Evolutionary conservation across 2,113 vertebrate genomes (phyloP), one percentile per base, ranked within the genome.

Genomic region (Chamaetylas fuelleborni): DNA sequence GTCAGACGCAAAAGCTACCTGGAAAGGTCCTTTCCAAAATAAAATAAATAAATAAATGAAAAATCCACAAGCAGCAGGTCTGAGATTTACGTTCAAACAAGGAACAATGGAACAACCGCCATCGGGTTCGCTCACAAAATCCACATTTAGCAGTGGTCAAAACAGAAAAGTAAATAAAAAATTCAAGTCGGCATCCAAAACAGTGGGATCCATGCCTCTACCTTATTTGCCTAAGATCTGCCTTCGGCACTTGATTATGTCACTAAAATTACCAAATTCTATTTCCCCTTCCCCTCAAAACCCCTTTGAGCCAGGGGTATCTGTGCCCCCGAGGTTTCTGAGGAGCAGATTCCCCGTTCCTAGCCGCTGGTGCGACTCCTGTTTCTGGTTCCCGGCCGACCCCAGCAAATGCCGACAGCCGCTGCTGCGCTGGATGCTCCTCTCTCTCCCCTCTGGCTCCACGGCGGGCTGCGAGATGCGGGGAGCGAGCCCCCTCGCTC

Each of bases 11-110:
- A 94, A 96, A 90, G 87, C 93, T 81, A 80, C 84, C 78, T 67
- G 85, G 78, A 91, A 91, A 73, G 81, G 81, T 93, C 80, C 72
- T 86, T 90, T 43, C 14, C 53, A 81, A 95, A 88, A 90, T 36
- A 29, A n/a, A 91, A 47, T 17, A 86, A 50, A 56, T 26, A 61
- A 60, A 50, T 50, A 71, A 90, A 70, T 88, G 47, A 57, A 61
- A 43, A 86, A 70, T 93, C 95, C 88, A 91, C 93, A 66, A 91
- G 92, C 92, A 74, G 96, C 93, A 91, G 61, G 93, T 92, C 90
- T 84, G 81, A 61, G 70, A 42, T 87, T 86, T 86, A 81, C 9
- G 25, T 70, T 94, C 82, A 92, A 62, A 67, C 56, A 87, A 69
- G 36, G 45, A 85, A 84, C 74, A 86, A 65, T 26, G 71, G 51